A percentile compares a stretch with the other conserved stretches of the same genome.
Conservation (phyloP, 2,113 vertebrate species). For the Dasyornis broadbenti region DNA sequence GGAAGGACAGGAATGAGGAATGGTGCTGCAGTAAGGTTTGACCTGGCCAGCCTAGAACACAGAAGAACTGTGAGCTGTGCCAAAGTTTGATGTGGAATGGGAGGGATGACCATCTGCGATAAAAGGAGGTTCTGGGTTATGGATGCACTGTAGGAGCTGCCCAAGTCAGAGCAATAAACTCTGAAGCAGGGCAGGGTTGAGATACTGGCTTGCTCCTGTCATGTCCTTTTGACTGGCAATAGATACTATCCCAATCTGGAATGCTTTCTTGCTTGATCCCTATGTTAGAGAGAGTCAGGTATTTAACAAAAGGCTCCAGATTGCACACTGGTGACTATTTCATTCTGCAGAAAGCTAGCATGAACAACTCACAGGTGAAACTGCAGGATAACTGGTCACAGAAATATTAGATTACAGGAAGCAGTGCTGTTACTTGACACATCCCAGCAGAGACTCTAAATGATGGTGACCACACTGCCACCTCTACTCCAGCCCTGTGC, state of each 20-base stretch:
- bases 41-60: background rate
- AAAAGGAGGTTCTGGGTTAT: background rate
- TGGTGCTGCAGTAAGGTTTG: background rate
- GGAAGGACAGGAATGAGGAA: background rate
- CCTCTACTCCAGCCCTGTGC: background rate
- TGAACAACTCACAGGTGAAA: background rate
- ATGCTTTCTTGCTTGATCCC: background rate
- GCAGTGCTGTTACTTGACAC: background rate
- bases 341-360: background rate
- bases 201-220: background rate
- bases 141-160: background rate
- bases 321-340: background rate
- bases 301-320: background rate
- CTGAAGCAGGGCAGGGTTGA: background rate
- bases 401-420: background rate
- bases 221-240: background rate
- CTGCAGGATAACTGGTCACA: background rate
- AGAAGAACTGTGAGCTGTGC: background rate
- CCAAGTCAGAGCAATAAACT: rapidly evolving
- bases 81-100: background rate
- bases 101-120: background rate
- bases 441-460: background rate
- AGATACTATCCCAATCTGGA: background rate
- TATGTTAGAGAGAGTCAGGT: background rate
- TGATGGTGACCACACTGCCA: background rate